Base-by-base conservation (phyloP, 2,113 vertebrate species). In the Bufo bufo region DNA sequence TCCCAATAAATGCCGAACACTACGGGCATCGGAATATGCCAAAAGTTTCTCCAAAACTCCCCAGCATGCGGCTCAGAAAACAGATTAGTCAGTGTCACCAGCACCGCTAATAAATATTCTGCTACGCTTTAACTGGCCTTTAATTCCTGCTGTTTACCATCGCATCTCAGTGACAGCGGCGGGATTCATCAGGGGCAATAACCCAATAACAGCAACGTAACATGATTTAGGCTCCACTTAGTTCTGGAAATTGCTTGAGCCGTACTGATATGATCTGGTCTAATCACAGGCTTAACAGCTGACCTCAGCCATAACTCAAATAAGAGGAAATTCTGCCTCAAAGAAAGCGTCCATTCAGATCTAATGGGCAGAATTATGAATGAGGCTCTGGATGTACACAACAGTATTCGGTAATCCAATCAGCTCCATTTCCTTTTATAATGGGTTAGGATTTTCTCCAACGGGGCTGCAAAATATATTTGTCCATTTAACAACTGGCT, bases 141-240 rank as follows among this genome's bases (percentile, higher is more conserved):
- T 87, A 33, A 82, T 87, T 58, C 54, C 13, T 75, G 8, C 54
- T 50, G n/a, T 72, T 82, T 82, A 54, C 69, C 49, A 74, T 75
- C 82, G 77, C 49, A 69, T 87, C 66, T 75, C 56, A 52, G 33
- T 50, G 75, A 81, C 59, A 81, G 50, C 50, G 8, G 79, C 56
- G 52, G 23, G 63, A 72, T 87, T 82, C 79, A 77, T 83, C 79
- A 77, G 54, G 56, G 86, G 80, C 23, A 84, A 88, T 88, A 84
- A 88, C 56, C 47, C 66, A 77, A 83, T 88, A 83, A 88, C 19
- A 65, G 80, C 47, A 84, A 88, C 80, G 66, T 45, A 84, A 83
- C 58, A 77, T n/a, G 80, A 88, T 84, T 75, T 77, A 88, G 56
- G 71, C 78, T 43, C 13, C 66, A 87, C 85, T 80, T 87, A 80